Conservation (phyloP, 2,797 vertebrate genomes). For the Ceyx erithaca region DNA sequence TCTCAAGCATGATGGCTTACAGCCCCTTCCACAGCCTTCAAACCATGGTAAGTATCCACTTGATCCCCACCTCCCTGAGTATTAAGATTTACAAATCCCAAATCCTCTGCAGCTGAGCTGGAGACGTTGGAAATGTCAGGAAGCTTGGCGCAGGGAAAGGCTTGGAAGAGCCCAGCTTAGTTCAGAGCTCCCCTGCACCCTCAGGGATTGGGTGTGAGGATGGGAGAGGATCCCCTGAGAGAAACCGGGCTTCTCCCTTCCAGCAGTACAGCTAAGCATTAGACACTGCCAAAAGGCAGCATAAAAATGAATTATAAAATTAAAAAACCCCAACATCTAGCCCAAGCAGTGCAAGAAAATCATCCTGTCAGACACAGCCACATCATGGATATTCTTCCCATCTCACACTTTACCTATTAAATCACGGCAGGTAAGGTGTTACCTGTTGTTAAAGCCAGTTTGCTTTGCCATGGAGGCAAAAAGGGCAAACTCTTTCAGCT, state of each 20-base stretch:
- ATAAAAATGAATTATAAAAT: background rate
- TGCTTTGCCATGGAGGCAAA: background rate
- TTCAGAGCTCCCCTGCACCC: background rate
- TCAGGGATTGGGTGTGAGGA: fast-evolving
- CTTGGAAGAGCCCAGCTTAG: background rate
- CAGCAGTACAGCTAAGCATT: background rate
- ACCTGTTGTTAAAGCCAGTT: background rate
- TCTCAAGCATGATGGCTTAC: fast-evolving
- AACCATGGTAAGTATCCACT: background rate
- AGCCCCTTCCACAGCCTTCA: background rate
- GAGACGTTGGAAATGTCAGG: background rate
- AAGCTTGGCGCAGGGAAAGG: background rate
- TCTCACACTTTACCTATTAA: background rate
- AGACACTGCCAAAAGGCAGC: background rate
- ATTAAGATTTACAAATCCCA: background rate
- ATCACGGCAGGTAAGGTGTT: background rate
- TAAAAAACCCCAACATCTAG: background rate
- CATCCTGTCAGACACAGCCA: background rate
- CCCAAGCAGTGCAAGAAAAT: background rate
- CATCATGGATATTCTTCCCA: background rate
- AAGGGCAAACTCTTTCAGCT: background rate
- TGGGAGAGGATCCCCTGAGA: background rate
- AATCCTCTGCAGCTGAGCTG: background rate
- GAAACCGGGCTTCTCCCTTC: background rate
- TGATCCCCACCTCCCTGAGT: background rate